Percentiles rank a stretch among this genome's conserved stretches.
These are phyloP conservation scores for Poeciliopsis turneri DNA, from an alignment of 2,797 vertebrate genomes.

Conservation along the genomic window DNA sequence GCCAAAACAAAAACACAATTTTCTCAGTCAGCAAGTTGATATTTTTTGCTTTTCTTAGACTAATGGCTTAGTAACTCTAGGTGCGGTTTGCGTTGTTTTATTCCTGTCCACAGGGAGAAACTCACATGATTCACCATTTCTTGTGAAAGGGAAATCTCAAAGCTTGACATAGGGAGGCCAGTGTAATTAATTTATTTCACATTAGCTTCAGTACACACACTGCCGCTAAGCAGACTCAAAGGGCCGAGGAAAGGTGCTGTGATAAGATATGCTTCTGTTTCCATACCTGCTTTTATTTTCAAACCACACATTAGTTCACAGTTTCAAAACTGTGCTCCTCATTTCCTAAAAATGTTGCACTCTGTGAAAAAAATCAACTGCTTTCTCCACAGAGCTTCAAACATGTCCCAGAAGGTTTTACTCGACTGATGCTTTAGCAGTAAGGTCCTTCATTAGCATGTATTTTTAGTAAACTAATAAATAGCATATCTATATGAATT, in stretches of 20 bases:
- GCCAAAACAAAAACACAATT: not conserved
- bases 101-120: not conserved
- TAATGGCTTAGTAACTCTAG: not conserved
- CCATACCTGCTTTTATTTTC: not conserved
- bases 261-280: slow-evolving; percentile 12
- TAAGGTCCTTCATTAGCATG: not conserved
- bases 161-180: slow-evolving; percentile 13
- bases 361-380: not conserved
- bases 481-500: not conserved
- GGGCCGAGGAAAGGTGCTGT: not conserved
- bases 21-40: not conserved
- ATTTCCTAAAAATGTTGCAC: slow-evolving; percentile 6
- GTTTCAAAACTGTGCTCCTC: not conserved
- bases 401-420: not conserved
- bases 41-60: not conserved
- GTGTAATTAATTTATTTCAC: not conserved
- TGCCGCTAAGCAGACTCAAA: not conserved
- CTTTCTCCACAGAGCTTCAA: not conserved
- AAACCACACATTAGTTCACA: not conserved
- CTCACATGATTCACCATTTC: not conserved
- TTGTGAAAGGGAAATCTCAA: not conserved
- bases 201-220: not conserved
- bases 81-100: not conserved
- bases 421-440: slow-evolving; percentile 8
- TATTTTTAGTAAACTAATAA: not conserved